A percentile compares a stretch with the other conserved stretches of the same genome.
Evolutionary conservation across 1,140 invertebrate genomes (phyloP).

Genomic region (Brachionus asplanchnoidis): DNA sequence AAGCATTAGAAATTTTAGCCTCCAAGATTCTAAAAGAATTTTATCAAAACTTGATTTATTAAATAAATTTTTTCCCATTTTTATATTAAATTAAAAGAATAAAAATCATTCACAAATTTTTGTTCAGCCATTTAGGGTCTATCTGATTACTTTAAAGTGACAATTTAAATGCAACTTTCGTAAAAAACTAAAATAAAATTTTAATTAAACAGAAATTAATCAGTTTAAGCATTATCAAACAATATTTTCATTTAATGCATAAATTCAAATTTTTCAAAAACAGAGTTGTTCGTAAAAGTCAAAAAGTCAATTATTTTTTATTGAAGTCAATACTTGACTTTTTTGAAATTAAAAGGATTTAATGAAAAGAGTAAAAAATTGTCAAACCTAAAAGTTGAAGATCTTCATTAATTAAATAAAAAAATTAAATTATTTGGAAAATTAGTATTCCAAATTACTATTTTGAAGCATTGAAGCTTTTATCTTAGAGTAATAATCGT

Average conservation of each 20-base stretch:
- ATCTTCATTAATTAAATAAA: no score
- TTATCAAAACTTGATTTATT: neutral
- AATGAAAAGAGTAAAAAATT: no score
- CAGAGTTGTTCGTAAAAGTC: no score
- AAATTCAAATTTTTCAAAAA: neutral
- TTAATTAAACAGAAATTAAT: neutral
- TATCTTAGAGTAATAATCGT: no score
- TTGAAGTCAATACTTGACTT: no score
- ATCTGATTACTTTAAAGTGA: neutral
- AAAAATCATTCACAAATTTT: neutral
- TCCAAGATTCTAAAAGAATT: neutral
- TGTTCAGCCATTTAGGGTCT: neutral
- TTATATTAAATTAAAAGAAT: neutral
- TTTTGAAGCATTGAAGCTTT: no score
- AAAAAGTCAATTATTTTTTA: no score
- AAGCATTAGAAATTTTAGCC: neutral
- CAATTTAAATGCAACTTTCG: constrained; percentile 21
- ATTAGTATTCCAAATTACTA: no score
- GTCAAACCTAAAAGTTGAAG: no score
- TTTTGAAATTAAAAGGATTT: no score
- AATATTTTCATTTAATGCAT: neutral
- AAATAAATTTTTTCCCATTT: neutral
- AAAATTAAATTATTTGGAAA: no score
- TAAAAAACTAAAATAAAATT: neutral
- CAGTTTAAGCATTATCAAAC: neutral